Base-by-base conservation (phyloP, 2,113 vertebrate genomes). In the Silurus glanis region DNA sequence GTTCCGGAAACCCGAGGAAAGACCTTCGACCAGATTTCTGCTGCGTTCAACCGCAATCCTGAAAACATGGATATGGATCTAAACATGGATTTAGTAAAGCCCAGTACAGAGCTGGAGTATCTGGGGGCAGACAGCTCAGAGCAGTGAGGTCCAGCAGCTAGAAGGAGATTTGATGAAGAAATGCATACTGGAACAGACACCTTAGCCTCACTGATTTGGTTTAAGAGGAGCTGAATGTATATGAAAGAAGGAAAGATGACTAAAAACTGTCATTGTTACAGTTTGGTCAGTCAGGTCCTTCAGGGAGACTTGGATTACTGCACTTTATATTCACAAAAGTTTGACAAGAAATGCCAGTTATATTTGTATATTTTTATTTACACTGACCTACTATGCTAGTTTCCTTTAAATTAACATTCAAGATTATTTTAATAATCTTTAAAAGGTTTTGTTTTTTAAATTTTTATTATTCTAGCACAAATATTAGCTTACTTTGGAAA, bases 1-100 rank as follows among this genome's bases (percentile, higher is more conserved):
- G 97, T 98, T 62, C 97, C 97, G 0, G 97, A 98, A 91, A 98
- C 97, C 0, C 92, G 95, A 67, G 97, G 97, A 23, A 96, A 95
- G 90, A 97, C 97, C 0, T 98, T 98, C 6, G 97, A 98, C 89
- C 96, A 98, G 94, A 98, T 98, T 8, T 90, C 97, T 0, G 93
- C 96, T 0, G 89, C 90, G 88, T 98, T 98, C 89, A 92, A 90
- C 19, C 90, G 87, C 79, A 91, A 89, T 85, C 93, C 93, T 0
- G 88, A 89, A 0, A 94, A 94, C 5, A 94, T 96, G 91, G 96
- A 95, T 51, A 94, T 92, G 61, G 94, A 95, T 0, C 55, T 94
- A 86, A 92, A 91, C 17, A 72, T 91, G 89, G 93, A 91, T 19
- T 47, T 93, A 89, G 91, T 94, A 90, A 98, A 97, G 88, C 92